Evolutionary conservation across 2,888 invertebrate genomes (phyloP), one percentile per base, ranked within the genome.

Genomic region (Ditula angustiorana): DNA sequence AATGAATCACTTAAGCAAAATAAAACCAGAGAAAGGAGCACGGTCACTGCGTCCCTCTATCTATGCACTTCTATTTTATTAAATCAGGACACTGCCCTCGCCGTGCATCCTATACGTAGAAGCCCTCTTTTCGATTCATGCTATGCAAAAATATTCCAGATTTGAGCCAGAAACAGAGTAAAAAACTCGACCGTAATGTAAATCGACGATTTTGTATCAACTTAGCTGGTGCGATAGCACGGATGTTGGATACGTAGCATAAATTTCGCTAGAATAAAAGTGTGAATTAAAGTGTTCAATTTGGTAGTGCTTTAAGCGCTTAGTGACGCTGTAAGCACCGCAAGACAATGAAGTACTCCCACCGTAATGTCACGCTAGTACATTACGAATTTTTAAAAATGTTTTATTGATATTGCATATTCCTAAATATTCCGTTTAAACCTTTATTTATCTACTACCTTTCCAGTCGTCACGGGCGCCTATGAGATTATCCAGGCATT

Each of bases 141-240:
- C 81, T 85, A 89, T 90, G 87, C 87, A 88, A 87, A 90, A 78
- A 81, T 88, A 90, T 90, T 85, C 87, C 75, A 82, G 85, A 85
- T 86, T 87, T 85, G 79, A 82, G 79, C 75, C 76, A 78, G 80
- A 81, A 85, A 85, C 81, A 80, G 80, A 75, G 76, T 77, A 75
- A 80, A 69, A 81, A 79, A 64, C 44, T 56, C 55, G 28, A 21
- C 59, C 10, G 59, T 56, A 67, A 67, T 60, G 63, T 64, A 64
- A 67, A 67, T 60, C 67, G 56, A 4, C 64, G 64, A 64, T 64
- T 64, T 63, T 64, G 46, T 53, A 64, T 64, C 64, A 64, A 64
- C 52, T 64, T 53, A 64, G 64, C 52, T 26, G 33, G 19, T 13
- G 35, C 58, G 64, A 64, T 64, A 64, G 52, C 37, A 35, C 59